Percentiles rank a stretch among this genome's conserved stretches.
Conservation (phyloP, 2,888 invertebrate species). For the Orchesellides sinensis region DNA sequence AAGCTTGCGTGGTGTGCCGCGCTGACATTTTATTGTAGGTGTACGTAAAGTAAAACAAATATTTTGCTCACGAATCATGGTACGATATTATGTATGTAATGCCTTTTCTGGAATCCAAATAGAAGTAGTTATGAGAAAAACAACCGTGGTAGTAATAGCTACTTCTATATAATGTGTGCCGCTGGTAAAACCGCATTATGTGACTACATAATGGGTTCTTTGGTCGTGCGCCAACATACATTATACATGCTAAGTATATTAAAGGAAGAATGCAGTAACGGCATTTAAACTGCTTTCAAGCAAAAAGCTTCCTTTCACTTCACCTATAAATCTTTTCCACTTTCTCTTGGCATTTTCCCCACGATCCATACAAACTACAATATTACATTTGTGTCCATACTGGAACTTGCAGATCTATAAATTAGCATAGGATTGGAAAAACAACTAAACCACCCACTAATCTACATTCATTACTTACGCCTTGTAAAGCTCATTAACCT, state of each 20-base stretch:
- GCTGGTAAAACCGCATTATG: conserved; percentile 52
- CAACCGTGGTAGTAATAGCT: no score
- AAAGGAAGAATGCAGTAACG: background rate
- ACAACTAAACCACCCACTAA: conserved; percentile 8
- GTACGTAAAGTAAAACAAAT: no score
- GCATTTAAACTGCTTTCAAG: conserved; percentile 9
- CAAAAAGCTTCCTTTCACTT: conserved; percentile 54
- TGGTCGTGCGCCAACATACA: conserved; percentile 53
- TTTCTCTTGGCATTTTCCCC: conserved; percentile 15
- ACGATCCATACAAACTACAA: no score
- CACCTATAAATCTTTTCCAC: conserved; percentile 46
- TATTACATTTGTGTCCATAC: no score
- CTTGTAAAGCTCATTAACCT: conserved; percentile 42
- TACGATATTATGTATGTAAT: no score
- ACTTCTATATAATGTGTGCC: conserved; percentile 21
- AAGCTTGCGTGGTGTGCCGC: no score
- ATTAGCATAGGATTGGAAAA: background rate
- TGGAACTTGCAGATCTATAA: no score
- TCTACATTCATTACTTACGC: conserved; percentile 19
- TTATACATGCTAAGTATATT: conserved; percentile 15
- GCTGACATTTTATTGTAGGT: no score
- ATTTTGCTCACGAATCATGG: no score
- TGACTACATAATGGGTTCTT: conserved; percentile 51
- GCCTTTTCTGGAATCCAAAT: no score
- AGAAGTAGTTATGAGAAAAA: no score